Conservation (phyloP, 2,113 vertebrate genomes). For the Mormyrus iriodes region DNA sequence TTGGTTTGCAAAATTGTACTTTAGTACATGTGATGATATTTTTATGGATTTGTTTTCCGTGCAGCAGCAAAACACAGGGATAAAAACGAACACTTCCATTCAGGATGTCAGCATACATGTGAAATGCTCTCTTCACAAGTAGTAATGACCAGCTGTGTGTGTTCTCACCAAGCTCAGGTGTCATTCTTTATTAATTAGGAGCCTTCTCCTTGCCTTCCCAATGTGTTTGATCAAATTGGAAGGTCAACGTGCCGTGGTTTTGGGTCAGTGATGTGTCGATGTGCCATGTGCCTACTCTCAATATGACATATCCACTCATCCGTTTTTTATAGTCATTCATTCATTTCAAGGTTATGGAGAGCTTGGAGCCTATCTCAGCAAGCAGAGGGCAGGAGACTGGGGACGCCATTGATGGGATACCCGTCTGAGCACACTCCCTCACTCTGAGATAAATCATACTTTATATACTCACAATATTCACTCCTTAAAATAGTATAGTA, state of each 20-base stretch:
- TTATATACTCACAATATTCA: not conserved
- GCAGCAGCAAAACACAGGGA: not conserved
- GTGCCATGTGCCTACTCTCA: not conserved
- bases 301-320: not conserved
- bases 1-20: slow-evolving; percentile 6
- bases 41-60: not conserved
- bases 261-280: not conserved
- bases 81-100: not conserved
- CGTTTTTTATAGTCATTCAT: not conserved
- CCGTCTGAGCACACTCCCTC: not conserved
- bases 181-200: not conserved
- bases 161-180: not conserved
- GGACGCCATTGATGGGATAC: not conserved
- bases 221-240: not conserved
- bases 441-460: not conserved
- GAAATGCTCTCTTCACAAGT: no score
- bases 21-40: not conserved
- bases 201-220: not conserved
- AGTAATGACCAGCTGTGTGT: not conserved
- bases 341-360: not conserved
- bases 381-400: not conserved
- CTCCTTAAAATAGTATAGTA: not conserved
- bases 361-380: not conserved
- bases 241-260: not conserved
- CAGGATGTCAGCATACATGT: not conserved